phyloP scores from a whole-genome alignment of 2,888 invertebrate species.

The Hypomecis punctinalis region DNA sequence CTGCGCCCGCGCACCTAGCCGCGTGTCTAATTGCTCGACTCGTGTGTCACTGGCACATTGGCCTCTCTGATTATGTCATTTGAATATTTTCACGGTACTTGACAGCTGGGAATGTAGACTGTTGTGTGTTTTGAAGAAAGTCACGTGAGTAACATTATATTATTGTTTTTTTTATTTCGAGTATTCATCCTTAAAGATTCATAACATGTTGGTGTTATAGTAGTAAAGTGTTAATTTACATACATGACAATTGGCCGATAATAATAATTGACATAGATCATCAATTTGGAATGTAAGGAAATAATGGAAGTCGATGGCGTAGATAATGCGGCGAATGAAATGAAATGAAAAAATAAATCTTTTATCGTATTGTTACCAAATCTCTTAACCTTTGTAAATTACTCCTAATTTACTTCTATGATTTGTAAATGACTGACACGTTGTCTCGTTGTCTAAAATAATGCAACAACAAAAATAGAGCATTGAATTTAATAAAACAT shows the following conservation, averaged over 20 bases:
- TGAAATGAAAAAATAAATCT: too few relatives aligned
- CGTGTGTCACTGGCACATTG: constrained; percentile 36
- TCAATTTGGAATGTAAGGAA: too few relatives aligned
- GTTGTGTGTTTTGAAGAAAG: constrained; percentile 18
- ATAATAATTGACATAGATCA: too few relatives aligned
- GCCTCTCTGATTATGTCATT: constrained; percentile 47
- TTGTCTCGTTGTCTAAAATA: too few relatives aligned
- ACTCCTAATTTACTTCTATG: too few relatives aligned
- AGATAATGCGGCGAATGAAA: too few relatives aligned
- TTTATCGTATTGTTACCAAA: too few relatives aligned
- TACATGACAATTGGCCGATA: too few relatives aligned
- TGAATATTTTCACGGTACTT: constrained; percentile 43
- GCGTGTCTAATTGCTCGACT: constrained; percentile 18
- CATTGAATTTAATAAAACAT: constrained; percentile 5
- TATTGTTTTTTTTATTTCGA: background rate
- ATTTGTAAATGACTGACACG: background rate
- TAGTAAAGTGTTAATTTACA: too few relatives aligned
- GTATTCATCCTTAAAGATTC: background rate
- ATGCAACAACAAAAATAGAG: background rate
- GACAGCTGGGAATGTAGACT: constrained; percentile 28
- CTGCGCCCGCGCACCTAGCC: constrained; percentile 1
- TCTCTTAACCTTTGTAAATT: too few relatives aligned
- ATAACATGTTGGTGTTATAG: too few relatives aligned
- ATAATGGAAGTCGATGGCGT: too few relatives aligned
- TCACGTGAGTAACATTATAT: constrained; percentile 8